These are phyloP conservation scores for Onychomys torridus DNA, from an alignment of 2,797 vertebrate species.

Conservation along the genomic window DNA sequence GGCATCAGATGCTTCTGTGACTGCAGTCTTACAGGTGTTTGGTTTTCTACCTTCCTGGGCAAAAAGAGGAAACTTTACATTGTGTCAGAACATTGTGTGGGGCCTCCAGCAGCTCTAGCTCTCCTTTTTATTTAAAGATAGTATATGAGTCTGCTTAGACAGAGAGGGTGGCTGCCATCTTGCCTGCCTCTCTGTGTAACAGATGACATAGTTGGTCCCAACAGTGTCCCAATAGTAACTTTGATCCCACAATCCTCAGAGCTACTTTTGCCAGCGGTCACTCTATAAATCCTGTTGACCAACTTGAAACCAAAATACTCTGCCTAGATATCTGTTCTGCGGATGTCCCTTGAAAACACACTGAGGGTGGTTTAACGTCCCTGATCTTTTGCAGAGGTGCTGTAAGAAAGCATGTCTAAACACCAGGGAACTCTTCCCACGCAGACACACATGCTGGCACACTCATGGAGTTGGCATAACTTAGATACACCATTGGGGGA, in stretches of 20 bases:
- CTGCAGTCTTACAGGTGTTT: constrained; percentile 25
- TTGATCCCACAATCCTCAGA: constrained; percentile 37
- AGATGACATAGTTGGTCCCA: constrained; percentile 30
- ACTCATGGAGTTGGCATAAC: constrained; percentile 77
- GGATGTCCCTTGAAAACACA: constrained; percentile 67
- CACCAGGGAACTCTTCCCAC: constrained; percentile 85
- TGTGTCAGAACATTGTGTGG: constrained; percentile 23
- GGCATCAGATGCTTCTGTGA: background rate
- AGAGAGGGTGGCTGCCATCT: background rate
- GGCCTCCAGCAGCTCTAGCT: background rate
- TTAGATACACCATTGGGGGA: constrained; percentile 83
- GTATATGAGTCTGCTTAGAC: constrained; percentile 24
- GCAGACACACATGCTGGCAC: constrained; percentile 73
- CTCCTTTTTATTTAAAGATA: constrained; percentile 50
- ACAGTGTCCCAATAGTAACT: background rate
- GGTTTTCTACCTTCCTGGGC: constrained; percentile 39
- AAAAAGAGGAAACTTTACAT: constrained; percentile 49
- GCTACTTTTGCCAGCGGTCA: constrained; percentile 54
- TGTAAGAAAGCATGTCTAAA: constrained; percentile 87
- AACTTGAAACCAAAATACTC: constrained; percentile 44
- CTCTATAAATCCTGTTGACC: constrained; percentile 17
- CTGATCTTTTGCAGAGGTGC: constrained; percentile 85
- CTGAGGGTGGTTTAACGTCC: constrained; percentile 65
- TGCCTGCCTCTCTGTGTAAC: constrained; percentile 3
- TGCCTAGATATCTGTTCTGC: constrained; percentile 46